These are phyloP conservation scores for Morelia viridis DNA, from an alignment of 2,797 vertebrate species.

Conservation along the genomic window DNA sequence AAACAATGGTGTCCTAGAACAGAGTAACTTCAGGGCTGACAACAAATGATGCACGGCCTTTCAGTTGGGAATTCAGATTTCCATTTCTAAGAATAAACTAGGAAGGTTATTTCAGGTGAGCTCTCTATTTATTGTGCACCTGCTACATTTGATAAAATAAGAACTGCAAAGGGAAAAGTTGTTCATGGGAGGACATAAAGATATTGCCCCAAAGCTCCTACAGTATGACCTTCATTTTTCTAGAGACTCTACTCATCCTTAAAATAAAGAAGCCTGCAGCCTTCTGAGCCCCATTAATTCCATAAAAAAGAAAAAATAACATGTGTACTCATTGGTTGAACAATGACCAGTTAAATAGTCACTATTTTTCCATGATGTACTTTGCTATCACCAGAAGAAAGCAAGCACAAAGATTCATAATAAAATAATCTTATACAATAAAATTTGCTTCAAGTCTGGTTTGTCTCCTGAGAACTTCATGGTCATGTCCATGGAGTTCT, in stretches of 20 bases:
- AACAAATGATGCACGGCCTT: slow-evolving; percentile 21
- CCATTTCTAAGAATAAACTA: slow-evolving; percentile 31
- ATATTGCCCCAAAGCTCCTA: background rate
- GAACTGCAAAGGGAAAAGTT: background rate
- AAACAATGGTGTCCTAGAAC: background rate
- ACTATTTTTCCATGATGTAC: background rate
- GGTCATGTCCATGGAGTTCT: too few relatives aligned
- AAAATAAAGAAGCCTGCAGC: background rate
- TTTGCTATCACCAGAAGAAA: background rate
- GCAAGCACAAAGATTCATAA: slow-evolving; percentile 4
- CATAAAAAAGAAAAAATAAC: background rate
- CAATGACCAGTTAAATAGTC: background rate
- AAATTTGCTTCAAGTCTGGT: too few relatives aligned
- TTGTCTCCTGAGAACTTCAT: too few relatives aligned
- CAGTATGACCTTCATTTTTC: background rate
- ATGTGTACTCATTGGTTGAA: background rate
- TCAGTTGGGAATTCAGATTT: slow-evolving; percentile 5
- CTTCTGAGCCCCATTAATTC: background rate
- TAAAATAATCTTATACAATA: background rate
- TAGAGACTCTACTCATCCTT: background rate
- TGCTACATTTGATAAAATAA: background rate
- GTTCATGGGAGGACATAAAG: background rate
- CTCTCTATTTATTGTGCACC: background rate
- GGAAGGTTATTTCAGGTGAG: slow-evolving; percentile 32
- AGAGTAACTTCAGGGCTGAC: background rate